Evolutionary conservation across 2,888 invertebrate species (phyloP).

Genomic region (Ectemnius continuus): DNA sequence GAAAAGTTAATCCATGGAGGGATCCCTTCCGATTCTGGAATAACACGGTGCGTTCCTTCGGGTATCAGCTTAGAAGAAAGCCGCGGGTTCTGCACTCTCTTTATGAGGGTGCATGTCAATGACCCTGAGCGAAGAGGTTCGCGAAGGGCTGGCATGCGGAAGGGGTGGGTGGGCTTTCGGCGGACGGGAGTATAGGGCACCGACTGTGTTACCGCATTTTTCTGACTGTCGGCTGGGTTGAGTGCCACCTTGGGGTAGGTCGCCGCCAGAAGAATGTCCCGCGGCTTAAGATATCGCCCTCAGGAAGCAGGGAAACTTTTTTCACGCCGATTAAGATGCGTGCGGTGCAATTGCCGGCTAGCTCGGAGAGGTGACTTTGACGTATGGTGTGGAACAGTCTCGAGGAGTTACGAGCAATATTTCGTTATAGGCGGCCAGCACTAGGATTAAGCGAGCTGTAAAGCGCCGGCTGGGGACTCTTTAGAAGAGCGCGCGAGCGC

Average conservation of each 20-base stretch:
- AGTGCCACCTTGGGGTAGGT: constrained; percentile 50
- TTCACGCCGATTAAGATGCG: background rate
- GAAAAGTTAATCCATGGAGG: constrained; percentile 57
- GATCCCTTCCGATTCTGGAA: constrained; percentile 38
- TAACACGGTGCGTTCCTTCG: constrained; percentile 52
- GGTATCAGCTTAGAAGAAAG: constrained; percentile 51
- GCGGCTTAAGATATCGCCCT: constrained; percentile 38
- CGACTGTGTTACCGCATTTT: constrained; percentile 64
- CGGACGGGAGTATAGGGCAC: constrained; percentile 32
- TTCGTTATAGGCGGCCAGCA: constrained; percentile 16
- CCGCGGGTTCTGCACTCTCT: constrained; percentile 54
- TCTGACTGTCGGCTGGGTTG: constrained; percentile 48
- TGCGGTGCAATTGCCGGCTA: too few relatives aligned
- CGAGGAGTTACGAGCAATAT: background rate
- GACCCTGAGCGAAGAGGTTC: constrained; percentile 48
- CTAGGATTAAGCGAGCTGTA: constrained; percentile 21
- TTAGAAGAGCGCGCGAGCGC: constrained; percentile 27
- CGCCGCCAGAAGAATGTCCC: constrained; percentile 32
- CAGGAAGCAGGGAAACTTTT: background rate
- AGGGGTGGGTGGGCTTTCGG: constrained; percentile 26
- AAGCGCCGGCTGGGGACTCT: constrained; percentile 48
- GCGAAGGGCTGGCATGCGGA: constrained; percentile 54
- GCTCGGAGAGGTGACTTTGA: too few relatives aligned
- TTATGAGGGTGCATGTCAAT: constrained; percentile 66
- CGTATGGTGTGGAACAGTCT: background rate